Conservation (phyloP, 2,113 vertebrate genomes). For the Heterochromis multidens region DNA sequence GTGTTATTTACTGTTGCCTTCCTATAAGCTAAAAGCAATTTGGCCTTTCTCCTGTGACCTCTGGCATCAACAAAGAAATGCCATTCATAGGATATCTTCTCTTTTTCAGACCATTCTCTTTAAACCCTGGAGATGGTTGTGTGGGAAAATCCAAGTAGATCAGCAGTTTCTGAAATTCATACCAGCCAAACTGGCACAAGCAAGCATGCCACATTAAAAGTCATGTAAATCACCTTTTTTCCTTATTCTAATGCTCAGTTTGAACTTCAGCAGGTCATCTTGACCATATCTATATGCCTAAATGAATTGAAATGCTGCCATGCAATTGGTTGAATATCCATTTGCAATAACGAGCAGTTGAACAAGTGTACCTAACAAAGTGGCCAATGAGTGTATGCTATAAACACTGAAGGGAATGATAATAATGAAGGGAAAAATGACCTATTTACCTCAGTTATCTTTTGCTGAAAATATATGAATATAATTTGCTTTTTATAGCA, state of each 20-base stretch:
- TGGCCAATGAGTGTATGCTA: background rate
- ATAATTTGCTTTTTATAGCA: fast-evolving
- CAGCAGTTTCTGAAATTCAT: too few relatives aligned
- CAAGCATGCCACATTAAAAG: background rate
- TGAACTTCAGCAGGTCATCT: background rate
- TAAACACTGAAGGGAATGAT: background rate
- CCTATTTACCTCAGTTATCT: background rate
- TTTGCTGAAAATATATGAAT: background rate
- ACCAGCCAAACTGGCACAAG: background rate
- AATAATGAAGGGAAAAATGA: background rate
- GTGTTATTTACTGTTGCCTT: background rate
- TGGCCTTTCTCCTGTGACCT: background rate
- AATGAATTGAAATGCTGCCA: background rate
- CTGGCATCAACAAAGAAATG: background rate
- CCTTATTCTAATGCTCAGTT: background rate
- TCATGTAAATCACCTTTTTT: fast-evolving
- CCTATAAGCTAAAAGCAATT: background rate
- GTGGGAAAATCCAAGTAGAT: too few relatives aligned
- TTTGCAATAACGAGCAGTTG: background rate
- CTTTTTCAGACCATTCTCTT: fast-evolving
- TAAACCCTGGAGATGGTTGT: background rate
- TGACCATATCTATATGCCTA: background rate
- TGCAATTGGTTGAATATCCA: background rate
- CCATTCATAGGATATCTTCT: background rate
- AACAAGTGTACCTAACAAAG: background rate